A percentile compares a stretch with the other conserved stretches of the same genome.
These are phyloP conservation scores for Agraylea sexmaculata DNA, from an alignment of 1,140 invertebrate genomes.

Conservation along the genomic window DNA sequence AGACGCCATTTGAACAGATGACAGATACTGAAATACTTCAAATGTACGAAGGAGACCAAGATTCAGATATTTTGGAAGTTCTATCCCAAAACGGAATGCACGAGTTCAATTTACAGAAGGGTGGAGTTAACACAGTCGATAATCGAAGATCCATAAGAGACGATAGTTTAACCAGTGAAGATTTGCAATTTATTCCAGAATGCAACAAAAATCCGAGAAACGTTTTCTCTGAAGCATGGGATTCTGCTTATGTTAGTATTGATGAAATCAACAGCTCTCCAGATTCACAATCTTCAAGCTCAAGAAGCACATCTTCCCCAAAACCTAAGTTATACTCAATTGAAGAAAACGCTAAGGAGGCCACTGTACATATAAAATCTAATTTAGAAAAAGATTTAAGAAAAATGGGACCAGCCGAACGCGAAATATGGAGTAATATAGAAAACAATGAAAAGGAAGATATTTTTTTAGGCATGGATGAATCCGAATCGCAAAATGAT, in stretches of 20 bases:
- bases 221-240: conserved; percentile 33
- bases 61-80: conserved; percentile 3
- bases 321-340: conserved; percentile 27
- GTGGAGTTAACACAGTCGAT: not conserved
- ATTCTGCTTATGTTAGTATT: conserved; percentile 40
- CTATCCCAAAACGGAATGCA: conserved; percentile 2
- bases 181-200: too few species aligned
- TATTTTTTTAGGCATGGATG: too few species aligned
- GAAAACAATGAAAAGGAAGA: conserved; percentile 5
- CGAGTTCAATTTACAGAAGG: conserved; percentile 6
- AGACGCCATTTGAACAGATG: conserved; percentile 20
- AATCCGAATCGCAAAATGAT: too few species aligned
- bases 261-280: conserved; percentile 34
- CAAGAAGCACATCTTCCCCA: conserved; percentile 26
- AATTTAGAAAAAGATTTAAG: conserved; percentile 3
- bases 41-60: conserved; percentile 16
- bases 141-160: not conserved
- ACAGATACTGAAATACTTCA: conserved; percentile 18
- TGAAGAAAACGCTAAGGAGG: conserved; percentile 19
- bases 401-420: conserved; percentile 31
- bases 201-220: not conserved
- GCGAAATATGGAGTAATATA: conserved; percentile 28
- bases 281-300: conserved; percentile 31
- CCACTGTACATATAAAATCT: conserved; percentile 18
- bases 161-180: conserved; percentile 6